phyloP scores from a whole-genome alignment of 2,888 invertebrate species.

The Sesamia inferens region DNA sequence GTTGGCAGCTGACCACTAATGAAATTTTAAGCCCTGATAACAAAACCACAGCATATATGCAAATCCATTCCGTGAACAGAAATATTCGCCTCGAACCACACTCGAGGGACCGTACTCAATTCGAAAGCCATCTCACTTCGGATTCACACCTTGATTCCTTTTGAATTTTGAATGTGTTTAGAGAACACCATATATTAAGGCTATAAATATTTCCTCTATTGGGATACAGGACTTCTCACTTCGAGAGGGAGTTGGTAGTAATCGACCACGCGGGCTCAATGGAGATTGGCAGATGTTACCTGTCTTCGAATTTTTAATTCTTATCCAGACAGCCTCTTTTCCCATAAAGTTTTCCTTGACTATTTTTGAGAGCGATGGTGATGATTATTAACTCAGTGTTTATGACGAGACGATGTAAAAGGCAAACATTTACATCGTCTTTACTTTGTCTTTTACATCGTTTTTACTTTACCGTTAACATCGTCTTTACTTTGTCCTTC shows the following conservation, averaged over 20 bases:
- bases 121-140: background rate
- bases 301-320: background rate
- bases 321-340: background rate
- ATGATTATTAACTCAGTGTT: background rate
- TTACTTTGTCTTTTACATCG: no score
- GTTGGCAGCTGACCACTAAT: conserved; percentile 1
- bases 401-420: no score
- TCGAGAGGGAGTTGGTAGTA: background rate
- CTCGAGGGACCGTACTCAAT: background rate
- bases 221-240: background rate
- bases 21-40: background rate
- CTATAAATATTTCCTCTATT: background rate
- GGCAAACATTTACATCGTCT: no score
- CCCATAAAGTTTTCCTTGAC: background rate
- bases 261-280: background rate
- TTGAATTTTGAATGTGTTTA: background rate
- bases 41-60: background rate
- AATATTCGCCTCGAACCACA: background rate
- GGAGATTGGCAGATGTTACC: background rate
- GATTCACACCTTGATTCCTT: background rate
- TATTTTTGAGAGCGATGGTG: background rate
- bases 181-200: background rate
- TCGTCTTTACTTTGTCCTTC: no score
- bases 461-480: no score
- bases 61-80: background rate